Evolutionary conservation across 2,113 vertebrate species (phyloP).

Genomic region (Excalfactoria chinensis): DNA sequence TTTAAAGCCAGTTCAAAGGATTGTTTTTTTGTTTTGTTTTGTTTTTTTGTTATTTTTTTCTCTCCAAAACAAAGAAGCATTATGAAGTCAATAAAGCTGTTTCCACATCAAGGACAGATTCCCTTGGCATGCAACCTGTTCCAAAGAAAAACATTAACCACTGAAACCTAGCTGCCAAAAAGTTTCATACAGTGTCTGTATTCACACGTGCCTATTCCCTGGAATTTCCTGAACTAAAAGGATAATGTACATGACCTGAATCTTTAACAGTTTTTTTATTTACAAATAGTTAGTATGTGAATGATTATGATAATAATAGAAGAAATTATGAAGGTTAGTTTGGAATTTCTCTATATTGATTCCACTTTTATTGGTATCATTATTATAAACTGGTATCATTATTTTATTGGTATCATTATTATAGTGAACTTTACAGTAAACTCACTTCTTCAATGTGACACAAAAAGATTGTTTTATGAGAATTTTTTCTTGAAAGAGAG

Average conservation of each 20-base stretch:
- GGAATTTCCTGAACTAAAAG: background rate
- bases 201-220: background rate
- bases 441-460: background rate
- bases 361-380: background rate
- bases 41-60: background rate
- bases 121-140: background rate
- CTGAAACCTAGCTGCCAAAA: background rate
- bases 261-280: background rate
- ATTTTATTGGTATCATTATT: background rate
- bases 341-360: background rate
- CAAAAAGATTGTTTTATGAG: background rate
- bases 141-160: background rate
- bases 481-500: background rate
- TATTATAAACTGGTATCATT: background rate
- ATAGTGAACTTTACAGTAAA: background rate
- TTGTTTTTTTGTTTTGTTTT: no score
- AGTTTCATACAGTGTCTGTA: background rate
- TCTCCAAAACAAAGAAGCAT: constrained; percentile 38
- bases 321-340: background rate
- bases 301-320: background rate
- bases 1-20: constrained; percentile 24
- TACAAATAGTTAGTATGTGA: background rate
- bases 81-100: constrained; percentile 43
- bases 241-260: background rate
- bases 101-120: constrained; percentile 31